These are phyloP conservation scores for Vicugna pacos DNA, from an alignment of 2,113 vertebrate species.

Conservation along the genomic window DNA sequence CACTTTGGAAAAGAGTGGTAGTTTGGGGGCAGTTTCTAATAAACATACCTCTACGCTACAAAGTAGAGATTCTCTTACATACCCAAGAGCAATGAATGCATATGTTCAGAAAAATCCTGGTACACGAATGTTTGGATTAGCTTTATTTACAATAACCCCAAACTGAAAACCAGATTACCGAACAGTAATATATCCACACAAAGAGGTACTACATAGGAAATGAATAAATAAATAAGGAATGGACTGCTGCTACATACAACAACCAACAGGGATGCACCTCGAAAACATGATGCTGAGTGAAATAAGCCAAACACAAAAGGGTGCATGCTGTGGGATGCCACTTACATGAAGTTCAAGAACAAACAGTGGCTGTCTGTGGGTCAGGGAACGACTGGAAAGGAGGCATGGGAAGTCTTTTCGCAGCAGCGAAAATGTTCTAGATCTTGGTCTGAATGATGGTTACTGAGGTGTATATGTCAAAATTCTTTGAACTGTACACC, in stretches of 20 bases:
- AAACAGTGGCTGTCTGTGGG: background rate
- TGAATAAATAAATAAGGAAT: background rate
- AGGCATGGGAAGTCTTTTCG: background rate
- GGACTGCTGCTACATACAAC: background rate
- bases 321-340: background rate
- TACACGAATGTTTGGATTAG: background rate
- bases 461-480: background rate
- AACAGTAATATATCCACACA: background rate
- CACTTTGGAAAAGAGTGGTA: background rate
- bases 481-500: background rate
- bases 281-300: background rate
- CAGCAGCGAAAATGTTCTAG: background rate
- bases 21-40: background rate
- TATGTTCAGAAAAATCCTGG: background rate
- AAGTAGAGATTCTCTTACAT: background rate
- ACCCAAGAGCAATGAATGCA: background rate
- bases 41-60: background rate
- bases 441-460: background rate
- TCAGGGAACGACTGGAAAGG: background rate
- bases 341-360: background rate
- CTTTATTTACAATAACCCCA: background rate
- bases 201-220: background rate
- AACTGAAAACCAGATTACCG: background rate
- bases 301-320: background rate
- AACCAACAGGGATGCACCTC: background rate